These are phyloP conservation scores for Allolobophora icterica DNA, from an alignment of 2,888 invertebrate genomes.

Conservation along the genomic window DNA sequence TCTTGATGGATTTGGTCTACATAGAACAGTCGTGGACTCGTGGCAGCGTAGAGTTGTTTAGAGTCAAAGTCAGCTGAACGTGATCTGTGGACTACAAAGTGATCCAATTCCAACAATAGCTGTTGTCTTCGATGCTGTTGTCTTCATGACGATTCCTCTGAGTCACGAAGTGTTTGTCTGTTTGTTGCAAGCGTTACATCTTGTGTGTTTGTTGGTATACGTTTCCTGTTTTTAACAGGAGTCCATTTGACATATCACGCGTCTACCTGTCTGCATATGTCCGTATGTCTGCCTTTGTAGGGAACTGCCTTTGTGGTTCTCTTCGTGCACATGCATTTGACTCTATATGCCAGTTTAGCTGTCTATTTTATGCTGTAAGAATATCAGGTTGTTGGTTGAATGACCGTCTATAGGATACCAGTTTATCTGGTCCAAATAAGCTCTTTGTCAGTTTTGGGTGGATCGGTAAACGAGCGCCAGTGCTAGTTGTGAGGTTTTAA, in stretches of 20 bases:
- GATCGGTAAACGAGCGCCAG: no score
- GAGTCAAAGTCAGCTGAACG: background rate
- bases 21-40: background rate
- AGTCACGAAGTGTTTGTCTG: background rate
- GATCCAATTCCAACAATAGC: background rate
- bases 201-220: no score
- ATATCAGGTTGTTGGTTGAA: no score
- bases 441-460: no score
- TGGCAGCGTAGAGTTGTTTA: background rate
- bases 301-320: no score
- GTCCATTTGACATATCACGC: background rate
- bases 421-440: no score
- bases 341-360: no score
- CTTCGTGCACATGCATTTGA: no score
- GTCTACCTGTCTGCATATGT: background rate
- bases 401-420: no score
- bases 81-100: slow-evolving; percentile 5
- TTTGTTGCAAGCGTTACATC: background rate
- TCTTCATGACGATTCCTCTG: background rate
- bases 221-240: background rate
- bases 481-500: no score
- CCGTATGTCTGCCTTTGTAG: no score
- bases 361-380: no score
- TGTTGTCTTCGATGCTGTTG: background rate
- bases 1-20: background rate